Base-by-base conservation (phyloP, 2,113 vertebrate genomes). In the Corynorhinus townsendii region DNA sequence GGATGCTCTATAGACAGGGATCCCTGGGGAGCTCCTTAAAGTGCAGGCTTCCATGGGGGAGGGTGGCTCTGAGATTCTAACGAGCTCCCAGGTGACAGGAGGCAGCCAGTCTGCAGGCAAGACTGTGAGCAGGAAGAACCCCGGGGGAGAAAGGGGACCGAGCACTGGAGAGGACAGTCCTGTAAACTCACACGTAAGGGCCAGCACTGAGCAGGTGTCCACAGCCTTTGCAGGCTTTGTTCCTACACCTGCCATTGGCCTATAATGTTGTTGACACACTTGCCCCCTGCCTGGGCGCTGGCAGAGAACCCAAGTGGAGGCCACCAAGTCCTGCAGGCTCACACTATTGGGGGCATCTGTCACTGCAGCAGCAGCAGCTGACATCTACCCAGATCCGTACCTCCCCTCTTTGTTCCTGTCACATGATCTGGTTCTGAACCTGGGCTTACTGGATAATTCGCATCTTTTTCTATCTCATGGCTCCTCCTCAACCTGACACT, bases 281-380 rank as follows among this genome's bases (percentile, higher is more conserved):
- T 12, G 11, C 40, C 11, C 16, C 26, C 64, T 10, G 33, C 26
- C 64, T 19, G 76, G 28, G 66, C 64, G 43, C 84, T 4, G 11
- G 30, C 26, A 33, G 33, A 45, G 40, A 38, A 22, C 24, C 6
- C 38, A 11, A 16, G 33, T 4, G 12, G 38, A 38, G 64, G 38
- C 33, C 17, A 35, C 5, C 30, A 24, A 38, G 40, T 24, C 30
- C 15, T 7, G 33, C 64, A 0, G 11, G 17, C 49, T 79, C 40
- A 14, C 0, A 0, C 64, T 77, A 17, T 4, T 1, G 1, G 52
- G 79, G 49, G 28, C n/a, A 11, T 15, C 0, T 0, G 33, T 52
- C 64, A 7, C 45, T 11, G 49, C 10, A 3, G 38, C 14, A 3
- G 38, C 14, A 12, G 35, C 35, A 24, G 40, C 33, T 12, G 38